Evolutionary conservation across 2,888 invertebrate genomes (phyloP).

Genomic region (Tipula lateralis): DNA sequence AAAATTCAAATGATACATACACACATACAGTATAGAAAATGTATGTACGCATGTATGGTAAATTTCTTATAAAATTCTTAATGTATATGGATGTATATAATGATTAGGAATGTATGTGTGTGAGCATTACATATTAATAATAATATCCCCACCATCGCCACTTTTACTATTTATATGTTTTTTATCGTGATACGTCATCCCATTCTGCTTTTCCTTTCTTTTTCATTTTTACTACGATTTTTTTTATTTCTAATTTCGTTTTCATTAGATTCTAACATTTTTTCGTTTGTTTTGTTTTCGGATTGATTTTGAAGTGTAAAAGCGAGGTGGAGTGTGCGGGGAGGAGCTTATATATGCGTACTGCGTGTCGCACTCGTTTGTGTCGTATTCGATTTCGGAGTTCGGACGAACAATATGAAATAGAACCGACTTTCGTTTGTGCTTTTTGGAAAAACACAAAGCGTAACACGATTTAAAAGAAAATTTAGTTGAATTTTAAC

Average conservation of each 20-base stretch:
- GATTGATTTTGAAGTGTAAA: not conserved
- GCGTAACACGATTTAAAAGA: not conserved
- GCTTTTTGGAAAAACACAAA: not conserved
- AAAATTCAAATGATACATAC: not conserved
- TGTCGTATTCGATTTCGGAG: not conserved
- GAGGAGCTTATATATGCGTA: constrained; percentile 26
- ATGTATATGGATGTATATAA: not conserved
- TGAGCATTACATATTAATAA: not conserved
- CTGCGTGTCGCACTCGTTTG: too few species aligned
- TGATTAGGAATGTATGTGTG: not conserved
- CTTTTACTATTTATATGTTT: not conserved
- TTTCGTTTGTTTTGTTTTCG: not conserved
- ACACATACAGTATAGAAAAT: not conserved
- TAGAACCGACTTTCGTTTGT: not conserved
- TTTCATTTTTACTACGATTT: not conserved
- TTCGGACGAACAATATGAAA: not conserved
- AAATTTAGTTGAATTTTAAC: constrained; percentile 26
- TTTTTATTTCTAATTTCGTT: not conserved
- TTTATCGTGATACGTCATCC: not conserved
- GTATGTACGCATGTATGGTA: not conserved
- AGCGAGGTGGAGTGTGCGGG: not conserved
- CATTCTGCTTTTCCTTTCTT: constrained; percentile 13
- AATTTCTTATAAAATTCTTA: not conserved
- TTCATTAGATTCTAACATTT: constrained; percentile 8
- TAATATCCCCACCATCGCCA: not conserved